A percentile compares a stretch with the other conserved stretches of the same genome.
phyloP scores from a whole-genome alignment of 2,113 vertebrate species.

The Oreochromis spilurus region DNA sequence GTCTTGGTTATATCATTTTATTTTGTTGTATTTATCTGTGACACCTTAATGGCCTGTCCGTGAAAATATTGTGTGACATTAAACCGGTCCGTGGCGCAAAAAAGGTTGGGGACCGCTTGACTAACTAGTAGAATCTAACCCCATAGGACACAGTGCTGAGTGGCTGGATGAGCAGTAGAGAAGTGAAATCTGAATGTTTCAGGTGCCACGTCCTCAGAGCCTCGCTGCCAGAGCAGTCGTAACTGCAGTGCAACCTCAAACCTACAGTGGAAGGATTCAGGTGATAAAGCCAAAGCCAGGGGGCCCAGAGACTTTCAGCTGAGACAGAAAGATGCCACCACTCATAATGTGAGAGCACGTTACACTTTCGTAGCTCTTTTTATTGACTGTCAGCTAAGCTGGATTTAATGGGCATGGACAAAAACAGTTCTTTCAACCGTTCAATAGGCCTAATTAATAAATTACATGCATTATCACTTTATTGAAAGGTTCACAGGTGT shows the following conservation, averaged over 20 bases:
- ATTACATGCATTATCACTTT: neutral
- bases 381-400: neutral
- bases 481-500: neutral
- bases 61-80: too few species aligned
- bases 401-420: neutral
- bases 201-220: neutral
- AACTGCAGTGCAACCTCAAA: neutral
- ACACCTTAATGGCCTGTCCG: too few species aligned
- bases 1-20: too few species aligned
- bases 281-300: neutral
- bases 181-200: neutral
- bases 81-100: too few species aligned
- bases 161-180: neutral
- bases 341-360: slow-evolving; percentile 7
- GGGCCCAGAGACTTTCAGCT: neutral
- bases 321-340: neutral
- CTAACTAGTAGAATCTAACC: neutral
- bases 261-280: neutral
- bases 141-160: neutral
- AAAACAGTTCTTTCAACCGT: neutral
- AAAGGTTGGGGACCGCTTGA: too few species aligned
- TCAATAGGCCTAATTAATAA: neutral
- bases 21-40: too few species aligned
- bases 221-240: neutral
- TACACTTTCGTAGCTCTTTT: neutral